Percentiles rank a stretch among this genome's conserved stretches.
These are phyloP conservation scores for Spermophilus dauricus DNA, from an alignment of 2,113 vertebrate species.

Conservation along the genomic window DNA sequence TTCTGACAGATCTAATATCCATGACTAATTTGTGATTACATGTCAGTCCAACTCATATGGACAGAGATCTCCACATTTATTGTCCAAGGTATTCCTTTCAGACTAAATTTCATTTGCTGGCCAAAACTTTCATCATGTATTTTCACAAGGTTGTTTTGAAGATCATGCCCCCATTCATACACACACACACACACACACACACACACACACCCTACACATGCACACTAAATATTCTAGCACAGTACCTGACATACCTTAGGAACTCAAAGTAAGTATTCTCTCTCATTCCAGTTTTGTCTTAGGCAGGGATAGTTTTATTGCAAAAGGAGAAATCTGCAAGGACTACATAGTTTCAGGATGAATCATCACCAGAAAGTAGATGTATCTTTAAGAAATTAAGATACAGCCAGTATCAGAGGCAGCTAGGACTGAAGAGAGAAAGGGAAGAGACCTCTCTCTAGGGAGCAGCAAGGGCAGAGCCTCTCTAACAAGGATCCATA, in stretches of 20 bases:
- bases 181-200: background rate
- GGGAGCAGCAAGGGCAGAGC: background rate
- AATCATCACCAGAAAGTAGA: background rate
- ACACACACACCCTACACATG: too few relatives aligned
- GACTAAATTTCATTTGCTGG: background rate
- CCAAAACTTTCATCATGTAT: background rate
- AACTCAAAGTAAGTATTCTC: background rate
- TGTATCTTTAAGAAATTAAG: background rate
- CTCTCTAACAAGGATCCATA: rapidly evolving
- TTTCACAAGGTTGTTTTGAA: background rate
- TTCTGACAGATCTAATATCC: background rate
- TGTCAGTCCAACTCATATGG: background rate
- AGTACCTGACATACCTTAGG: rapidly evolving
- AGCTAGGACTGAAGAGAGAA: too few relatives aligned
- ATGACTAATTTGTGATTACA: background rate
- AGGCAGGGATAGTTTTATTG: background rate
- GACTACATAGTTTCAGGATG: background rate
- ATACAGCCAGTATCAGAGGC: background rate
- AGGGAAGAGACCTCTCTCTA: too few relatives aligned
- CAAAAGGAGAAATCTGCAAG: background rate
- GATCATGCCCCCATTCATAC: background rate
- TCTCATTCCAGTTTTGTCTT: background rate
- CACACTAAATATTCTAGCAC: background rate
- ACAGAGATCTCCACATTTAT: background rate
- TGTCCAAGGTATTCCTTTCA: too few relatives aligned